phyloP scores from a whole-genome alignment of 2,888 invertebrate species.

The Micoletzkya japonica region DNA sequence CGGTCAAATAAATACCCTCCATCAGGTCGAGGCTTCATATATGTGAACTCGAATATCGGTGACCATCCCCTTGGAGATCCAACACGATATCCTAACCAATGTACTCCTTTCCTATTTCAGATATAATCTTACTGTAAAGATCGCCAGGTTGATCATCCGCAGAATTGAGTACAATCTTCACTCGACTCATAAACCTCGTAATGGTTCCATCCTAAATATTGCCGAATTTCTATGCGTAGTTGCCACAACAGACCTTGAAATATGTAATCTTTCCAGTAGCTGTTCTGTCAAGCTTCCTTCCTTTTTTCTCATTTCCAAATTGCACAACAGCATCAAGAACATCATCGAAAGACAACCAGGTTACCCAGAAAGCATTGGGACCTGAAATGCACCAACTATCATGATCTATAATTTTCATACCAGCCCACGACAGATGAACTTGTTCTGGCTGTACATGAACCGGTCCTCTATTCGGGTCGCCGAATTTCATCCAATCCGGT shows the following conservation, averaged over 20 bases:
- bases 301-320: slow-evolving; percentile 42
- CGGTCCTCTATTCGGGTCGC: slow-evolving; percentile 50
- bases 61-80: slow-evolving; percentile 51
- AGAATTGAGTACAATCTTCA: slow-evolving; percentile 18
- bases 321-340: slow-evolving; percentile 51
- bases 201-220: slow-evolving; percentile 5
- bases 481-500: slow-evolving; percentile 37
- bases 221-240: background rate
- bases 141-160: slow-evolving; percentile 11
- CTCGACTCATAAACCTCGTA: slow-evolving; percentile 11
- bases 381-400: slow-evolving; percentile 33
- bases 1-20: slow-evolving; percentile 17
- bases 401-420: slow-evolving; percentile 30
- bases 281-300: slow-evolving; percentile 1
- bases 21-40: slow-evolving; percentile 28
- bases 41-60: slow-evolving; percentile 51
- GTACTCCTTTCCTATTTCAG: background rate
- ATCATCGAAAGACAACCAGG: slow-evolving; percentile 61
- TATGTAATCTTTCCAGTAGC: slow-evolving; percentile 1
- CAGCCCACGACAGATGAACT: slow-evolving; percentile 57
- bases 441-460: slow-evolving; percentile 58
- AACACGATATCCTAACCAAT: slow-evolving; percentile 42
- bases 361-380: slow-evolving; percentile 43
- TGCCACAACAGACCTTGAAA: background rate
- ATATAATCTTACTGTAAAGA: slow-evolving; percentile 6